Conservation (phyloP, 1,140 invertebrate species). For the Lasioglossum albipes region DNA sequence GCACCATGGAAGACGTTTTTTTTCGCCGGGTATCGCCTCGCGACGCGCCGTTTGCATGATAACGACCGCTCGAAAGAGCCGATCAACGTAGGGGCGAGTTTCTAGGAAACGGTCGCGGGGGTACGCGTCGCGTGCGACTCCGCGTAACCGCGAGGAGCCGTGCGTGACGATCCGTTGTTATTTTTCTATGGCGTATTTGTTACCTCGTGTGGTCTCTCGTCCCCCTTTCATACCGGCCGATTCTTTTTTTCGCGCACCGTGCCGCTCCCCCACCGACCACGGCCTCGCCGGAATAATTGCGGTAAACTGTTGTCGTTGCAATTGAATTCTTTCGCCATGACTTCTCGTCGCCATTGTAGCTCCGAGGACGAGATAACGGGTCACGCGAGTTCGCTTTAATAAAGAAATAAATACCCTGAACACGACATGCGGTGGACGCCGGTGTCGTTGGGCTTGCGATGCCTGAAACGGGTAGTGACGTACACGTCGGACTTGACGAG, state of each 20-base stretch:
- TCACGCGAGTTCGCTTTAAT: neutral
- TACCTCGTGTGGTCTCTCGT: neutral
- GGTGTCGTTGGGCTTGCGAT: too few relatives aligned
- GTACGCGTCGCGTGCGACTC: slow-evolving; percentile 12
- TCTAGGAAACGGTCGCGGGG: slow-evolving; percentile 19
- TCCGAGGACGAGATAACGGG: neutral
- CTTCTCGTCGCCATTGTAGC: neutral
- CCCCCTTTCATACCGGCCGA: slow-evolving; percentile 14
- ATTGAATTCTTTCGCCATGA: neutral
- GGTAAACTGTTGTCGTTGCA: neutral
- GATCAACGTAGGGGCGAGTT: neutral
- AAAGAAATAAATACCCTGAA: too few relatives aligned
- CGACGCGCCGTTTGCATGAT: slow-evolving; percentile 33
- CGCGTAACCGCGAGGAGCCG: slow-evolving; percentile 26
- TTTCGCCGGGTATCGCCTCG: slow-evolving; percentile 7
- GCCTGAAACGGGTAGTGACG: too few relatives aligned
- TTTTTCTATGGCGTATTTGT: slow-evolving; percentile 15
- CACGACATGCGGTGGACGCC: too few relatives aligned
- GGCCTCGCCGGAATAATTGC: too few relatives aligned
- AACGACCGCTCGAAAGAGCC: slow-evolving; percentile 26
- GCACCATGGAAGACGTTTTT: neutral
- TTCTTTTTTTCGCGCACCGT: neutral
- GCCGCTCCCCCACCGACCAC: too few relatives aligned
- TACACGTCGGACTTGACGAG: too few relatives aligned
- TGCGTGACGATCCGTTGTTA: slow-evolving; percentile 27